Percentiles rank a stretch among this genome's conserved stretches.
Conservation (phyloP, 2,797 vertebrate genomes). For the Coccyzus lansbergi region DNA sequence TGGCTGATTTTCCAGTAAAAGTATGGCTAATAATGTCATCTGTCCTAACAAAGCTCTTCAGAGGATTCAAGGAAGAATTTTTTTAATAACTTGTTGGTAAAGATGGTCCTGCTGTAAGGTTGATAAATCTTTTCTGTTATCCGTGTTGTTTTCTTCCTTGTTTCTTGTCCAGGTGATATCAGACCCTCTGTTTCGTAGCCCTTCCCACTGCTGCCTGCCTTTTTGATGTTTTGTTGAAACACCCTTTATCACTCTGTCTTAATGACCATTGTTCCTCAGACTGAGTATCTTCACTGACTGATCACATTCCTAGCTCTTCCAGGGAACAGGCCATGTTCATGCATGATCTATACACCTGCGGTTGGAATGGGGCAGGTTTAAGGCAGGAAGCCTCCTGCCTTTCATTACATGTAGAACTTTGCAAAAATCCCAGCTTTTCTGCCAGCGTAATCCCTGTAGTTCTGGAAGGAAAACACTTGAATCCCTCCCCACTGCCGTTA, state of each 20-base stretch:
- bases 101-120: not conserved
- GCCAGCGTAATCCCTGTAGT: not conserved
- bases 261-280: not conserved
- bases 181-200: not conserved
- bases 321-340: not conserved
- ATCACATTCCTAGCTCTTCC: not conserved
- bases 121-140: not conserved
- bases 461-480: constrained; percentile 5
- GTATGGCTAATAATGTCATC: not conserved
- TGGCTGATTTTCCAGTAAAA: not conserved
- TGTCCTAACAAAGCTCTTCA: not conserved
- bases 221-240: not conserved
- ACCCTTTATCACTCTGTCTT: not conserved
- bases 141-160: not conserved
- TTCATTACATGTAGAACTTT: not conserved
- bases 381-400: not conserved
- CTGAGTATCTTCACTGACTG: not conserved
- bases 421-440: not conserved
- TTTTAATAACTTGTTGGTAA: not conserved
- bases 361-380: not conserved
- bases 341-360: not conserved
- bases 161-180: fast-evolving
- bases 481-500: not conserved
- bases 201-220: not conserved
- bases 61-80: not conserved